Base-by-base conservation (phyloP, 1,140 invertebrate species). In the Homarus americanus region DNA sequence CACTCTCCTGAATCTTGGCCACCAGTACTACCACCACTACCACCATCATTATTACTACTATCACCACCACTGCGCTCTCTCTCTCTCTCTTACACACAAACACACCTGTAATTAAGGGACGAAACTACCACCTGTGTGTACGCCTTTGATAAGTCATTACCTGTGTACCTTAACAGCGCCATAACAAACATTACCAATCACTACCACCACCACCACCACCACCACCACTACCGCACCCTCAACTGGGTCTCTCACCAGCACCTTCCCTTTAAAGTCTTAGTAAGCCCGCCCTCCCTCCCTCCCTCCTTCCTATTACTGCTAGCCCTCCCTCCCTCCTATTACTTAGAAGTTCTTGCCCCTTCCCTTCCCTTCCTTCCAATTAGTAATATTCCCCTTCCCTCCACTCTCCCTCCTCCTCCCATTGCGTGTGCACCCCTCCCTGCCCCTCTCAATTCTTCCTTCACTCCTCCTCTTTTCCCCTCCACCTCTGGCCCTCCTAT, bases 181-280 rank as follows among this genome's bases (percentile, higher is more conserved):
- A 49, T 49, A 49, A 5, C n/a, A n/a, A n/a, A n/a, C n/a, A n/a
- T n/a, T n/a, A n/a, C n/a, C n/a, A n/a, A 63, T 24, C 58, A 24
- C 5, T 2, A 32, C n/a, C 63, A 69, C 5, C 63, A 69, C 4
- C 63, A 69, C 2, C 63, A 28, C 4, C 63, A 32, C 63, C 28
- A 7, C 9, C 28, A 12, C 63, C 53, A 58, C 53, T 17, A 63
- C 58, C 58, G 24, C 58, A 63, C 58, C 58, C 58, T 63, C 15
- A 24, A 4, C 58, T 63, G 58, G 58, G 9, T 17, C 63, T 69
- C 28, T 2, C 63, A 69, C n/a, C 63, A 69, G n/a, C 63, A 69
- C 63, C 63, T 69, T 69, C 63, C 63, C 63, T 69, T 69, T 69
- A 69, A 69, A 69, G 63, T 69, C 63, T 69, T 69, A 32, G 63